Base-by-base conservation (phyloP, 2,113 vertebrate species). In the Pongo abelii region DNA sequence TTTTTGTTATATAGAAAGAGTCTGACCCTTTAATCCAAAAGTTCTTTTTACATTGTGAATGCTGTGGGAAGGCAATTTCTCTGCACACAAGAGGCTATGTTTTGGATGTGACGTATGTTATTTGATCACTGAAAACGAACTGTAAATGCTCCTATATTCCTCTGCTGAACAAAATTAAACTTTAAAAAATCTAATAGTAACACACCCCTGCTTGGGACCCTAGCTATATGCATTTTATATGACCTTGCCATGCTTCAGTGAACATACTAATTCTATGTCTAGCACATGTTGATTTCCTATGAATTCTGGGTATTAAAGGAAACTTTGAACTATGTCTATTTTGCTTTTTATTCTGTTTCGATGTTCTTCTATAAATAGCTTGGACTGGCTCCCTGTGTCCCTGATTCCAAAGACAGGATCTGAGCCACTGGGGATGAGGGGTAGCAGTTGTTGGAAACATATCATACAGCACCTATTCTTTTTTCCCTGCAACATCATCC, bases 31-130 rank as follows among this genome's bases (percentile, higher is more conserved):
- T 8, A 72, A 84, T 43, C 35, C 30, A 35, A 35, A 89, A 93
- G 52, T 38, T 67, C 96, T 93, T 75, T 87, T 74, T 85, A 84
- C 80, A 83, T 90, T 93, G 61, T 92, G 89, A 92, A 67, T 61
- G 30, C 0, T 27, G 38, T 75, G 74, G 83, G 80, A 95, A 95
- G 52, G 40, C 59, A 52, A 40, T 93, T 91, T 85, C 78, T 85
- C 85, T 93, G 84, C 32, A 22, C 30, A 87, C 22, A 38, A 80
- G 40, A 75, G 43, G 50, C 64, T 77, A 17, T 14, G 3, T 86
- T 94, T 72, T 61, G 30, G 20, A 80, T 12, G 55, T 81, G 50
- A 57, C 43, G 0, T 57, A 10, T 20, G 20, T 70, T 59, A n/a
- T 23, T 50, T 23, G 13, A 17, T 32, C 72, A 93, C 17, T 84